Conservation (phyloP, 2,113 vertebrate species). For the Asarcornis scutulata region DNA sequence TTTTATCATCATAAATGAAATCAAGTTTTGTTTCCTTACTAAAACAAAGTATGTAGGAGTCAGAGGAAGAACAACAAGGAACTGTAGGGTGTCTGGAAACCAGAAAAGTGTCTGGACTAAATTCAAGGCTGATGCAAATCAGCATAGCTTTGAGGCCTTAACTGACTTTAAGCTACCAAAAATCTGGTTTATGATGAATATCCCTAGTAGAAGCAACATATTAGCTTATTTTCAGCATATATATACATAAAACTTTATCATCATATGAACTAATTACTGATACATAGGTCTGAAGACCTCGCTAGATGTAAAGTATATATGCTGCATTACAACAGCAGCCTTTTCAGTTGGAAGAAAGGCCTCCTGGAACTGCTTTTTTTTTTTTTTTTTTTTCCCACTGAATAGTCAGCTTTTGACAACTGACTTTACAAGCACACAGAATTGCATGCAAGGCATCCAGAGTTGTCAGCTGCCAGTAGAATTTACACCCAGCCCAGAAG, state of each 20-base stretch:
- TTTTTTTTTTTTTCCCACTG: neutral
- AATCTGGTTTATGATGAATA: neutral
- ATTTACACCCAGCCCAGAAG: neutral
- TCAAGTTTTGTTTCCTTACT: neutral
- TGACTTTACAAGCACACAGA: neutral
- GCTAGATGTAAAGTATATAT: neutral
- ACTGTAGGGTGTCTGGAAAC: neutral
- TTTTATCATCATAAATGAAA: slow-evolving; percentile 7
- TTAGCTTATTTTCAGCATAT: neutral
- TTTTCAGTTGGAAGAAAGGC: slow-evolving; percentile 6
- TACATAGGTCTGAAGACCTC: neutral
- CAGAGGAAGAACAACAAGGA: neutral
- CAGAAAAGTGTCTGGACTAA: neutral
- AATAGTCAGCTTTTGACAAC: neutral
- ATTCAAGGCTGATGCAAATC: neutral
- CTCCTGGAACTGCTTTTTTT: neutral
- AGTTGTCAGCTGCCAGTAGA: slow-evolving; percentile 10
- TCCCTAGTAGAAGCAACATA: neutral
- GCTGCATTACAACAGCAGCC: neutral
- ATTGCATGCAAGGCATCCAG: neutral
- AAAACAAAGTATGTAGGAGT: neutral
- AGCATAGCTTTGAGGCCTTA: neutral
- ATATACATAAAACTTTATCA: neutral
- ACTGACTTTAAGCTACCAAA: slow-evolving; percentile 22
- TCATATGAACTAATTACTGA: neutral